A percentile compares a stretch with the other conserved stretches of the same genome.
Evolutionary conservation across 2,113 vertebrate species (phyloP).

Genomic region (Coturnix japonica): DNA sequence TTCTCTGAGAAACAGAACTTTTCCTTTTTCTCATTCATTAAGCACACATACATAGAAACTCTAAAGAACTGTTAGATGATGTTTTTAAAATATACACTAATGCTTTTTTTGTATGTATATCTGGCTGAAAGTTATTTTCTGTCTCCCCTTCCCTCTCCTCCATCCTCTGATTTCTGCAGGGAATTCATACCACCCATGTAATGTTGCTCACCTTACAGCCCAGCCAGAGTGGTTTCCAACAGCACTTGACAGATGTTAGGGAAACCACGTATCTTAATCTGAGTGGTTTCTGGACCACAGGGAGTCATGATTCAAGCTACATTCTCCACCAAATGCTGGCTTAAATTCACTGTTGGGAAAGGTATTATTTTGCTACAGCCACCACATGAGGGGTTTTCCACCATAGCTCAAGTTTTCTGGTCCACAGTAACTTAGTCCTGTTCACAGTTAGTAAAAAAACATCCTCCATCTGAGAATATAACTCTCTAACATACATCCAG

Average conservation of each 20-base stretch:
- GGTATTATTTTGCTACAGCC: constrained; percentile 8
- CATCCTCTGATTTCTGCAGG: not conserved
- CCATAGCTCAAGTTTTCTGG: constrained; percentile 10
- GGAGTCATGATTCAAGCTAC: constrained; percentile 26
- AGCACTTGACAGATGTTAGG: constrained; percentile 37
- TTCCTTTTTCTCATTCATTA: constrained; percentile 40
- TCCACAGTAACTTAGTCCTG: not conserved
- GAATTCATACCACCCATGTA: constrained; percentile 61
- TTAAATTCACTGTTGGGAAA: constrained; percentile 7
- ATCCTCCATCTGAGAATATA: not conserved
- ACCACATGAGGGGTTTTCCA: not conserved
- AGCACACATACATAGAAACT: constrained; percentile 1
- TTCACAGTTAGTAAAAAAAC: constrained; percentile 42
- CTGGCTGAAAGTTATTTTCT: constrained; percentile 58
- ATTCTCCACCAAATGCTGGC: not conserved
- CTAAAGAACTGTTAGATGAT: constrained; percentile 49
- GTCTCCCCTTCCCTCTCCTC: not conserved
- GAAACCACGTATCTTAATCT: constrained; percentile 51
- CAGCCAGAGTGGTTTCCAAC: not conserved
- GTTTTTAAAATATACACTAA: constrained; percentile 65
- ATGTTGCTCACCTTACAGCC: constrained; percentile 34
- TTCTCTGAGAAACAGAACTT: constrained; percentile 42
- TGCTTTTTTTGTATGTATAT: constrained; percentile 39
- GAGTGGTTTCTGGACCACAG: constrained; percentile 1
- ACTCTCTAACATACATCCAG: not conserved